Base-by-base conservation (phyloP, 2,888 invertebrate genomes). In the Scaptomyza cyrtandrae region DNA sequence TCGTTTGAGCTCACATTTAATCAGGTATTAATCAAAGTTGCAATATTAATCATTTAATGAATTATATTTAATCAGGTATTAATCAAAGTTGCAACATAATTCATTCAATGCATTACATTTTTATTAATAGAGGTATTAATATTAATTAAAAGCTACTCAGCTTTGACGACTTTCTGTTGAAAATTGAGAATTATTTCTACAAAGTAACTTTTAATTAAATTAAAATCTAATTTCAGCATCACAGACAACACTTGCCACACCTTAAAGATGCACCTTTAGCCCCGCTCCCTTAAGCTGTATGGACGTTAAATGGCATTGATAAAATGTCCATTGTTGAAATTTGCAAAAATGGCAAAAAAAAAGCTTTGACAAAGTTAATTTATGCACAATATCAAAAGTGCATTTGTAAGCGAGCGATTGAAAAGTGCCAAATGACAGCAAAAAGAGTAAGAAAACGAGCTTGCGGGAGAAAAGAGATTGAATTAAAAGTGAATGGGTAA, bases 311-410 rank as follows among this genome's bases (percentile, higher is more conserved):
- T 48, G 66, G 24, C 57, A 60, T 41, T 71, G 72, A 75, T 71
- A 75, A 75, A 82, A 63, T 53, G 65, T 55, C 69, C 71, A 63
- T 83, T 59, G 53, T 54, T 75, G 82, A 82, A 80, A 57, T 75
- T 24, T 24, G 24, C 24, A 63, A 62, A 66, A 66, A 64, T 62
- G 37, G n/a, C 39, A 14, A 66, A 41, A 66, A 66, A 66, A 41
- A 63, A 78, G 64, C 58, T 71, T 84, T 79, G 67, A 13, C 50
- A 71, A 79, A 79, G 55, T 79, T 86, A 86, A 88, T 88, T 88
- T 88, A 88, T 88, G 77, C 83, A 60, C 69, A 71, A 65, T 76
- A 85, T 81, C 71, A 83, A 81, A 78, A 69, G 75, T 65, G 75
- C 61, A 75, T 63, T 58, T 39, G 39, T 53, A 29, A 54, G 39